Evolutionary conservation across 2,888 invertebrate species (phyloP).

Genomic region (Criorhina ranunculi): DNA sequence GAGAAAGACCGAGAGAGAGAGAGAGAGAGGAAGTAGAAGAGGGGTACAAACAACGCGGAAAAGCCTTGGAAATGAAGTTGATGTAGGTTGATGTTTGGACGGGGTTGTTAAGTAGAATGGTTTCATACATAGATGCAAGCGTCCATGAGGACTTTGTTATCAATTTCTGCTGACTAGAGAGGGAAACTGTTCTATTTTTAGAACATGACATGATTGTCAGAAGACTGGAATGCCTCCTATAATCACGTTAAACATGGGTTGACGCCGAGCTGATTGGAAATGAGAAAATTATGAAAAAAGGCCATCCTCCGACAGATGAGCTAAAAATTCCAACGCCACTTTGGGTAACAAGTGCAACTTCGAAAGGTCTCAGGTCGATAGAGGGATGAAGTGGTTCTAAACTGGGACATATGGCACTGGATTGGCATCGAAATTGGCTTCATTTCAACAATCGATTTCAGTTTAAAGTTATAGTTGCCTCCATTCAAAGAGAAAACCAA

Average conservation of each 20-base stretch:
- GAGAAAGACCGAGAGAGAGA: conserved; percentile 5
- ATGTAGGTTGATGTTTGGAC: conserved; percentile 59
- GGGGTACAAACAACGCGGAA: conserved; percentile 5
- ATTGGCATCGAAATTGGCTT: background rate
- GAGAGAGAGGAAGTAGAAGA: background rate
- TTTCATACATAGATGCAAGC: conserved; percentile 60
- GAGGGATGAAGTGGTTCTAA: background rate
- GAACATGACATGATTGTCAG: conserved; percentile 48
- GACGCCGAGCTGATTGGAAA: conserved; percentile 36
- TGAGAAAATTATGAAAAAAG: conserved; percentile 38
- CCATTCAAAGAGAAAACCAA: no score
- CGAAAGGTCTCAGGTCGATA: background rate
- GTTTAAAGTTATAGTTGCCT: no score
- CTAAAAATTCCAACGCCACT: conserved; percentile 30
- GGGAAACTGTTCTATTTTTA: conserved; percentile 53
- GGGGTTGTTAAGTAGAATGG: conserved; percentile 36
- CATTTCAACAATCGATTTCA: no score
- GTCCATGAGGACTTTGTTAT: conserved; percentile 45
- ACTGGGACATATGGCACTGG: background rate
- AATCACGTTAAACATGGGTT: conserved; percentile 28
- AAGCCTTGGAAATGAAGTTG: conserved; percentile 51
- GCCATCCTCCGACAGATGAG: background rate
- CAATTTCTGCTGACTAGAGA: conserved; percentile 52
- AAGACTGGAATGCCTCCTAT: background rate
- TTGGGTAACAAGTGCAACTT: background rate